Base-by-base conservation (phyloP, 2,113 vertebrate species). In the Periophthalmus modestus region DNA sequence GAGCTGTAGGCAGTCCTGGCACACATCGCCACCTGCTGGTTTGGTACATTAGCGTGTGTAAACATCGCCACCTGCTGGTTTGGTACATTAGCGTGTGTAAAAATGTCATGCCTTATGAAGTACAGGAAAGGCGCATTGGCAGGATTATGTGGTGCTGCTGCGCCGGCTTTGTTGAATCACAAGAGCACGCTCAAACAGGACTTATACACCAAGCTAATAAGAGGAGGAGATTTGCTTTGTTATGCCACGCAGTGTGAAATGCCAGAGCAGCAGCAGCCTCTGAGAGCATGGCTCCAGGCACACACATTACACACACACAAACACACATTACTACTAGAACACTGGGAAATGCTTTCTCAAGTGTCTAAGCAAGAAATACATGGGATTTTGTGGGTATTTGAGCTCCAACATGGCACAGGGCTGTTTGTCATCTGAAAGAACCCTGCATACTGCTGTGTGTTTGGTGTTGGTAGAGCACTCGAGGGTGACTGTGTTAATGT, bases 221-320 rank as follows among this genome's bases (percentile, higher is more conserved):
- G 59, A 62, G 28, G 28, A 61, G 24, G 58, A 62, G 24, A 62
- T 62, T 62, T 62, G 24, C 59, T 62, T 62, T 62, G 59, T 62
- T 62, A 62, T 62, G 59, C 28, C 59, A 19, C 24, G 28, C 59
- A 18, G 59, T 62, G 59, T 62, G 59, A 62, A 34, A 62, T 62
- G 59, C 59, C 59, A 62, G 24, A 33, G 24, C 59, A 62, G 59
- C 59, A 16, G 59, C 28, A 2, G 28, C 24, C 58, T 61, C 23
- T 13, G 4, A 28, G 58, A 24, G 24, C 23, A 28, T 13, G 15
- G 58, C 24, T 57, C 54, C 18, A 19, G 10, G 54, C 54, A 21
- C 54, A 55, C 54, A 55, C 54, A 57, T 9, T 39, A 39, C 36
- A 39, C 36, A 39, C 10, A 43, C 18, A 54, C 18, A 19, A 18